Base-by-base conservation (phyloP, 2,888 invertebrate species). In the Troides aeacus region DNA sequence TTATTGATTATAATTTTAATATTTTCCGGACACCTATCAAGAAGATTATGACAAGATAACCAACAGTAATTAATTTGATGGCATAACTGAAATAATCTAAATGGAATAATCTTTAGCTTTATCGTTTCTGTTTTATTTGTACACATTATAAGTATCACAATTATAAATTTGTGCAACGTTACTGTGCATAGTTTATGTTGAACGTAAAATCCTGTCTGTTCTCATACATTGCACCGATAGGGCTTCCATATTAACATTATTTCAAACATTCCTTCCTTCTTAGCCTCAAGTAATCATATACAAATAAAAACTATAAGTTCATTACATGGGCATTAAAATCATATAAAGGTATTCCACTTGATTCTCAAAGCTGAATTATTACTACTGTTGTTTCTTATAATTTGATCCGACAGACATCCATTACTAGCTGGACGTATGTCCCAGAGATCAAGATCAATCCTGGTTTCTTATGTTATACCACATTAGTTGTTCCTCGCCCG, bases 251-350 rank as follows among this genome's bases (percentile, higher is more conserved):
- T 58, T 23, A 23, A 10, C 21, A 56, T 56, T 56, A 23, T 58
- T 23, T 23, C 57, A 61, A 53, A 36, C 66, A 61, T 61, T 66
- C 61, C 66, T 23, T 61, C 53, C 53, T 66, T 21, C 39, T 66
- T 56, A 66, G n/a, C 60, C 46, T 53, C 46, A 53, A 58, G 23
- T 60, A 50, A 21, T 66, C 42, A 61, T 23, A 61, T n/a, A 61
- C 21, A 21, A 58, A 61, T 30, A 39, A 3, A 60, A 36, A 3
- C 15, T 58, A 59, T 61, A 66, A 61, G 60, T 23, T 50, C 21
- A 61, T 61, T 66, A 61, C 21, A 61, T 39, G 50, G 7, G 36
- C 30, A 65, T 60, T 50, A n/a, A 61, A 7, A n/a, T 15, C 17
- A 17, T 15, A 23, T 6, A n/a, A n/a, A 18, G 24, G 50, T 61